Conservation (phyloP, 2,797 vertebrate genomes). For the Pseudochromis fuscus region DNA sequence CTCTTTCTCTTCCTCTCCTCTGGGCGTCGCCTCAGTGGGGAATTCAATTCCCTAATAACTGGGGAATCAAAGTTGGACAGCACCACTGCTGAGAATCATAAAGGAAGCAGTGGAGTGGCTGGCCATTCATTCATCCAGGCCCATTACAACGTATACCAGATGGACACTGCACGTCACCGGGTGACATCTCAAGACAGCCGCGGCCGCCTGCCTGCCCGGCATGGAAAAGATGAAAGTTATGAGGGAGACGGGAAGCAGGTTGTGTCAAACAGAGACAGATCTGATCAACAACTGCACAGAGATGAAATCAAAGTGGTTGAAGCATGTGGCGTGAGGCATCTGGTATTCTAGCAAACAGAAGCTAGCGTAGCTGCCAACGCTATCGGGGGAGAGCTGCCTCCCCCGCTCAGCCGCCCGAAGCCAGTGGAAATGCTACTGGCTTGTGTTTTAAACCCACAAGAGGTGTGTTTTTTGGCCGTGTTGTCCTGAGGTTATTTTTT, state of each 20-base stretch:
- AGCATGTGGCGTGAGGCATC: constrained; percentile 82
- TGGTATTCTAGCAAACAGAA: constrained; percentile 81
- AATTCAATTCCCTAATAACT: constrained; percentile 83
- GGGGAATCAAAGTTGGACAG: constrained; percentile 85
- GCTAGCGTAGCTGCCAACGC: constrained; percentile 73
- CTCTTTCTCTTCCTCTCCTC: constrained; percentile 79
- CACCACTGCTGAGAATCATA: constrained; percentile 80
- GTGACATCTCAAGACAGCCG: constrained; percentile 81
- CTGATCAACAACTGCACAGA: constrained; percentile 84
- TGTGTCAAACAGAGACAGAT: constrained; percentile 80
- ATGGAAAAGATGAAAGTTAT: constrained; percentile 79
- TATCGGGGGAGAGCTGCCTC: constrained; percentile 63
- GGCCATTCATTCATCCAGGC: constrained; percentile 76
- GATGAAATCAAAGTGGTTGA: constrained; percentile 84
- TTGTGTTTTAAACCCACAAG: constrained; percentile 70
- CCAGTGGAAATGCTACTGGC: constrained; percentile 65
- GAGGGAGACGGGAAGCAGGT: constrained; percentile 79
- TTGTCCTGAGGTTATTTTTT: constrained; percentile 23
- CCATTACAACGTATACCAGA: constrained; percentile 80
- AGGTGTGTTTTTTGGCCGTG: constrained; percentile 43
- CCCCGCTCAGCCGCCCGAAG: constrained; percentile 65
- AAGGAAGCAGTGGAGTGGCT: constrained; percentile 80
- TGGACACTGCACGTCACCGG: constrained; percentile 79
- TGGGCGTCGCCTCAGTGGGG: constrained; percentile 76
- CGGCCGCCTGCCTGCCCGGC: constrained; percentile 67